Evolutionary conservation across 92 coral and sea anemone genomes (phyloP), one percentile per base, ranked within the genome.

Genomic region (Chrysogorgia sp.): DNA sequence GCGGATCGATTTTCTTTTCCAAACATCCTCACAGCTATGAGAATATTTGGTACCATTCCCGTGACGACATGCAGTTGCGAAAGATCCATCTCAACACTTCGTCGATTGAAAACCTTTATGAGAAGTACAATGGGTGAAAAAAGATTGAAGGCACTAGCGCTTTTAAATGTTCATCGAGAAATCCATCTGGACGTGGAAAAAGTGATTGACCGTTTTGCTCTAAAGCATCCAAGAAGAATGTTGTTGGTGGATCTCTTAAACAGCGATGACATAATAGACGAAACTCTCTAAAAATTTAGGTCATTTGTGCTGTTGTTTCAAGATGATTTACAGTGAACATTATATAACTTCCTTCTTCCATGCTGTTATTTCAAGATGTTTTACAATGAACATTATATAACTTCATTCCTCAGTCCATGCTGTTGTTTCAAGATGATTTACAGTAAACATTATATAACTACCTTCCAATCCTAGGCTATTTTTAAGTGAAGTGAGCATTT

Each of bases 61-160:
- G 84, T 80, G 43, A 80, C 84, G 28, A 80, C 84, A 33, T 80
- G 84, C 67, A 31, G 35, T 23, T 66, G 84, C 50, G 84, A 80
- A 67, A 29, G 84, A 67, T 80, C 84, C 67, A 67, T 80, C 65
- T 80, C 84, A 61, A 64, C 75, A 22, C 49, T 78, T 40, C 75
- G 83, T 28, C 58, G 83, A 63, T 48, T 78, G 75, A 78, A 65
- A 67, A 80, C 77, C 26, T 80, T 49, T 33, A 47, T 52, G 77
- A 40, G 84, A 67, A 80, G 84, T 57, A 80, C 84, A 30, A 80
- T 80, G 84, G 84, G 84, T 14, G 66, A 80, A 55, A 67, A 67
- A 50, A 58, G 84, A 34, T 80, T 80, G 37, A 80, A 66, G 47
- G 28, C 84, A 50, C 74, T 80, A 34, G 68, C 84, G 24, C 76